Conservation (phyloP, 2,113 vertebrate species). For the Podarcis muralis region DNA sequence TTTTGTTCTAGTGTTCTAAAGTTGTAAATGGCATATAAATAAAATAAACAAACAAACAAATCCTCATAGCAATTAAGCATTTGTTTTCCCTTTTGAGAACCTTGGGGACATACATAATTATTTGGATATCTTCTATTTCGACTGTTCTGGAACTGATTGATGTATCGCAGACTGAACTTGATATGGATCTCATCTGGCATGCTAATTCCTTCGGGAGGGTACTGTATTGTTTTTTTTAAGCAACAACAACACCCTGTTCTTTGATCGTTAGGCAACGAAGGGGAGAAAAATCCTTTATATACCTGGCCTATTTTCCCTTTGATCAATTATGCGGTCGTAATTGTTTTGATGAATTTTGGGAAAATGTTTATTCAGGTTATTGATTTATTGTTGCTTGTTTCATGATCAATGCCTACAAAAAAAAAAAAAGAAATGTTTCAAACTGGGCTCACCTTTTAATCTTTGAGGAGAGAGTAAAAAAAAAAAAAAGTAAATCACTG, state of each 20-base stretch:
- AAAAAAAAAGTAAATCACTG: constrained; percentile 58
- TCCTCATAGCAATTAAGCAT: not conserved
- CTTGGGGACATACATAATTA: not conserved
- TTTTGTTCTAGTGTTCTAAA: too few relatives aligned
- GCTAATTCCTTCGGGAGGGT: constrained; percentile 19
- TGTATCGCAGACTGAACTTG: not conserved
- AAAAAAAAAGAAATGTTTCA: constrained; percentile 25
- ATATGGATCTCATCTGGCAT: constrained; percentile 8
- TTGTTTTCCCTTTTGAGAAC: not conserved
- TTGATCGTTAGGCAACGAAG: not conserved
- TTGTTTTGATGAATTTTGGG: not conserved
- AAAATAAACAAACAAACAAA: too few relatives aligned
- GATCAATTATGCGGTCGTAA: constrained; percentile 14
- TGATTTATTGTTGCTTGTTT: not conserved
- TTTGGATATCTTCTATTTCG: not conserved
- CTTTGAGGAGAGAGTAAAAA: constrained; percentile 60
- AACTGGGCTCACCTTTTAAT: constrained; percentile 33
- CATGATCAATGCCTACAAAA: constrained; percentile 38
- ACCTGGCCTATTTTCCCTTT: not conserved
- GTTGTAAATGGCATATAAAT: too few relatives aligned
- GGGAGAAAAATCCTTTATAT: not conserved
- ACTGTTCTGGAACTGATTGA: not conserved
- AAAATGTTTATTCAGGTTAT: not conserved
- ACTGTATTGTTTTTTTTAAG: not conserved
- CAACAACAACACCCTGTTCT: not conserved